Base-by-base conservation (phyloP, 1,140 invertebrate species). In the Zaprionus vittiger region DNA sequence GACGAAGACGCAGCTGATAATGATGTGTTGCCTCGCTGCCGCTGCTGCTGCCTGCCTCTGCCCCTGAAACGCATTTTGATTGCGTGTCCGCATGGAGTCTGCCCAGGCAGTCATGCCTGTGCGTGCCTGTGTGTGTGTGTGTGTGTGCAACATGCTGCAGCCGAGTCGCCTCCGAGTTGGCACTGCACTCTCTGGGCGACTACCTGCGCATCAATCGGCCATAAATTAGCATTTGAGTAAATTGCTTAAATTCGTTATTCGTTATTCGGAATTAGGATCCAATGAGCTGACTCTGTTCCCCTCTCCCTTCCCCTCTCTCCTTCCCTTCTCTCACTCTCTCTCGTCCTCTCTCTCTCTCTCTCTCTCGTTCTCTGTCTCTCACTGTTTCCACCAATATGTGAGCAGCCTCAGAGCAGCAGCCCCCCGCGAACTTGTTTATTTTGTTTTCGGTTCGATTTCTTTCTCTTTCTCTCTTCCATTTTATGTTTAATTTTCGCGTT, bases 181-280 rank as follows among this genome's bases (percentile, higher is more conserved):
- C 61, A 67, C 62, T 65, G 62, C 68, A 70, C 55, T 54, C 31
- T 28, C 49, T 70, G n/a, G 17, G 20, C 44, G 66, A 79, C 78
- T 91, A 91, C 91, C 91, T 92, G 91, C 76, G 83, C 84, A 90
- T 91, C 82, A 80, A 90, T 92, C 83, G 89, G 77, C 89, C 84
- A 92, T 92, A 92, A 92, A 92, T 92, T 92, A 92, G 91, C 87
- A 92, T 92, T 92, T 92, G 82, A 91, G 91, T 91, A 92, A 92
- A 92, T 92, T 91, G 87, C 65, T 90, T 92, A 91, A 92, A 92
- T 92, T 92, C 87, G 87, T 92, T 92, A 90, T 92, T 92, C 79
- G 84, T 92, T 92, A 90, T 92, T 92, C 79, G 84, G 84, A 91
- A 92, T 92, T 92, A 91, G 90, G 85, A 83, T 86, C 83, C 78